Conservation (phyloP, 1,140 invertebrate species). For the Aplysia californica region DNA sequence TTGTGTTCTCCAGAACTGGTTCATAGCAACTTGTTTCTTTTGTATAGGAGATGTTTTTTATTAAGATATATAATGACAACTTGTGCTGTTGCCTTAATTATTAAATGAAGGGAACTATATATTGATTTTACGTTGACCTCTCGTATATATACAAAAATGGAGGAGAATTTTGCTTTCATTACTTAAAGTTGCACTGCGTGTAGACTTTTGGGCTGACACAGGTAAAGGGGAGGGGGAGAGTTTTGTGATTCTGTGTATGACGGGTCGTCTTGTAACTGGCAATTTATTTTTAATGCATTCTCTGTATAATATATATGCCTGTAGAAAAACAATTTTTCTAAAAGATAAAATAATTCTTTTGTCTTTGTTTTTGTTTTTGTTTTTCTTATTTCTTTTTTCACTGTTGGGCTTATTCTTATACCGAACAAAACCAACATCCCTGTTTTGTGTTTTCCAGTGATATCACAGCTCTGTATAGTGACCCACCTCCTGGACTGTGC, state of each 20-base stretch:
- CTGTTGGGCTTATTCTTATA: not conserved
- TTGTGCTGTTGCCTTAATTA: not conserved
- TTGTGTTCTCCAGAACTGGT: no score
- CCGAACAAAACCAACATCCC: not conserved
- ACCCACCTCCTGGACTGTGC: constrained; percentile 73
- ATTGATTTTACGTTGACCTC: no score
- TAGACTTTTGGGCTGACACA: no score
- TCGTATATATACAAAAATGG: no score
- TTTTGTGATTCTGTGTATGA: no score
- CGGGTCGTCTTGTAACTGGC: no score
- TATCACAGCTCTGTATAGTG: constrained; percentile 72
- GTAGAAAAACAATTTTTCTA: not conserved
- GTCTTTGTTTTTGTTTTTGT: not conserved
- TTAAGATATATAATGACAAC: not conserved
- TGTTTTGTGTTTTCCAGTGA: constrained; percentile 65
- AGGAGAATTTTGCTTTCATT: no score
- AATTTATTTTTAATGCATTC: not conserved
- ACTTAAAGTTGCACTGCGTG: no score
- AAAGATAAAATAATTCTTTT: not conserved
- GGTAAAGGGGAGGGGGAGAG: no score
- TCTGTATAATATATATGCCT: not conserved
- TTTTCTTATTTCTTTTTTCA: not conserved
- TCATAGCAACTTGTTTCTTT: not conserved
- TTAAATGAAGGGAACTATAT: not conserved
- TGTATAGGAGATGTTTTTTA: not conserved